Evolutionary conservation across 2,888 invertebrate species (phyloP), one percentile per base, ranked within the genome.

Genomic region (Lycophotia porphyrea): DNA sequence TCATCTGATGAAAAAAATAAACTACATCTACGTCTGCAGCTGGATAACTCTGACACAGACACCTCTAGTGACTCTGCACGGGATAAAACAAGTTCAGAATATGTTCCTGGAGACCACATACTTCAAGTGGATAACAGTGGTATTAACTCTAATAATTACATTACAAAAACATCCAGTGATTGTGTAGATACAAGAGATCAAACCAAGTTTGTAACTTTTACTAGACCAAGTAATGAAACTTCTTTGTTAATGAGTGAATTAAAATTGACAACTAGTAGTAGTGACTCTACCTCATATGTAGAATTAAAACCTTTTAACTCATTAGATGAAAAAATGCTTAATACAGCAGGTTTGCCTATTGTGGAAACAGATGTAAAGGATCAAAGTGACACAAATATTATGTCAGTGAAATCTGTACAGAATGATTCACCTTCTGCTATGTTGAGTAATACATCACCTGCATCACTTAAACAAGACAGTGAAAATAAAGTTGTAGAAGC

Each of bases 1-100:
- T 96, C 96, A 24, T 94, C 94, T 5, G 96, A 96, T 91, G 96
- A 96, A 82, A 96, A 95, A 89, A 95, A 95, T 82, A 95, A 95
- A 90, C 84, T 96, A 34, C 95, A 95, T 77, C 87, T 96, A 71
- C 89, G 94, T 76, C 87, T 96, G 65, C 94, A 94, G 61, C 87
- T 96, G 75, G 95, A 96, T 78, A 94, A 96, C 79, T 96, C 96
- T 0, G 96, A 96, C 74, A 96, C 96, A 15, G 96, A 96, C 73
- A 95, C 96, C n/a, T 96, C 96, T 5, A 95, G 94, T 88, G 96
- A 95, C 78, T 96, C 95, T 7, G 90, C 92, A 5, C 92, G 93
- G 84, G 95, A 95, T 27, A 95, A 94, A 88, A 93, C 93, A 74
- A 92, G 94, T 83, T 96, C 96, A 34, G 96, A 96, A 88, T 96